Percentiles rank a stretch among this genome's conserved stretches.
phyloP scores from a whole-genome alignment of 2,797 vertebrate species.

The Pogonophryne albipinna region DNA sequence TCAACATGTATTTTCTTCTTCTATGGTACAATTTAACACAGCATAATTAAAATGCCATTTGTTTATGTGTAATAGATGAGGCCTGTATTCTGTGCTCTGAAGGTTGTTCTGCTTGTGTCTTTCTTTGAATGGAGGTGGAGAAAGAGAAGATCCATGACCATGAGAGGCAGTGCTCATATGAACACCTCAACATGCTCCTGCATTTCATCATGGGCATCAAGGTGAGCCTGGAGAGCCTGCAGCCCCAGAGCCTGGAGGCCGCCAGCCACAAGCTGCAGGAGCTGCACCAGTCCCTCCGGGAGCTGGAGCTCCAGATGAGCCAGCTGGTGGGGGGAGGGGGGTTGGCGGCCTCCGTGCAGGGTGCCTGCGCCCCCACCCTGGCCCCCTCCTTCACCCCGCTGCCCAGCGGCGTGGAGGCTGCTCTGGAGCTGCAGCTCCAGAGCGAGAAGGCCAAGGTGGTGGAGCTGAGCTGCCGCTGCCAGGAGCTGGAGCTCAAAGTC shows the following conservation, averaged over 20 bases:
- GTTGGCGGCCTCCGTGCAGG: slow-evolving; percentile 76
- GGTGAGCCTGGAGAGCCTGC: slow-evolving; percentile 87
- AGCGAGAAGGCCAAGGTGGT: slow-evolving; percentile 84
- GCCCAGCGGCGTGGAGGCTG: slow-evolving; percentile 77
- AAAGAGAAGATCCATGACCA: slow-evolving; percentile 91
- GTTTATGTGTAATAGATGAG: neutral
- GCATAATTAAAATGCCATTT: neutral
- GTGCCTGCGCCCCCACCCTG: slow-evolving; percentile 77
- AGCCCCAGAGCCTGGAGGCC: slow-evolving; percentile 87
- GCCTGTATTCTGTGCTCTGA: neutral
- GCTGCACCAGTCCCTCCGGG: slow-evolving; percentile 85
- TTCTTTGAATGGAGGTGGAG: slow-evolving; percentile 87
- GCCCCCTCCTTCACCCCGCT: slow-evolving; percentile 83
- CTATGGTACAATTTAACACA: neutral
- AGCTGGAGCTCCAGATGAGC: slow-evolving; percentile 86
- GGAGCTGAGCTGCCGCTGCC: slow-evolving; percentile 88
- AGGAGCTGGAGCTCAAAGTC: slow-evolving; percentile 91
- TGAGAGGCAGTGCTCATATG: slow-evolving; percentile 88
- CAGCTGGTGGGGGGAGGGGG: slow-evolving; percentile 74
- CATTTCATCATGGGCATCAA: slow-evolving; percentile 90
- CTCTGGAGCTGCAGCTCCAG: slow-evolving; percentile 85
- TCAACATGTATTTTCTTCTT: neutral
- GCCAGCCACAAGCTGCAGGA: slow-evolving; percentile 86
- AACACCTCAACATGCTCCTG: slow-evolving; percentile 93
- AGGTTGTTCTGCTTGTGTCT: slow-evolving; percentile 25